A percentile compares a stretch with the other conserved stretches of the same genome.
Conservation (phyloP, 2,113 vertebrate genomes). For the Turdus rufiventris region DNA sequence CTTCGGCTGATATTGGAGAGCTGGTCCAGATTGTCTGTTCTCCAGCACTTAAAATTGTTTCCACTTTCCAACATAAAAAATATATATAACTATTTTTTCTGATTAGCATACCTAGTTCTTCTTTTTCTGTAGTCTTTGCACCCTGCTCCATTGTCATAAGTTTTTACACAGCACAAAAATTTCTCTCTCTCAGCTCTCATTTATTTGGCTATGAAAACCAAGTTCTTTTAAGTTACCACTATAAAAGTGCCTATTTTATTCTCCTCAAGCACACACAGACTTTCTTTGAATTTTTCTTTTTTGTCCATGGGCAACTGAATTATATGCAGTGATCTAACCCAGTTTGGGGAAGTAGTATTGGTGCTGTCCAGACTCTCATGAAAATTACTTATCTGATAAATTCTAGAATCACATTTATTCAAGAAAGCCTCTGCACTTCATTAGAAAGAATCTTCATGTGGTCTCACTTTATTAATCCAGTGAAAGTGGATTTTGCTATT, state of each 20-base stretch:
- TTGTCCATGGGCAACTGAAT: background rate
- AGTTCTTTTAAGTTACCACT: background rate
- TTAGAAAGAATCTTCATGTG: background rate
- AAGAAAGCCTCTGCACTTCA: background rate
- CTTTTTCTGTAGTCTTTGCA: background rate
- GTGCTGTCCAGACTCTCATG: background rate
- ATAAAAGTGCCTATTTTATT: background rate
- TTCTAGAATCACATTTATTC: background rate
- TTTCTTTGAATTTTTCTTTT: background rate
- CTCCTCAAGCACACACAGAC: background rate
- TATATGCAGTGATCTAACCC: background rate
- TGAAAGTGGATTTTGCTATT: background rate
- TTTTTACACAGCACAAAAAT: background rate
- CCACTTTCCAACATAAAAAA: background rate
- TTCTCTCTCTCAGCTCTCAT: background rate
- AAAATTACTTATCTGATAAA: background rate
- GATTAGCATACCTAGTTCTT: background rate
- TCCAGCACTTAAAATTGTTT: background rate
- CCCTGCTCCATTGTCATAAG: rapidly evolving
- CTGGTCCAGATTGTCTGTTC: background rate
- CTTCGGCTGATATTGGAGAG: background rate
- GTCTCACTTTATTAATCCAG: background rate
- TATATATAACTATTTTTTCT: background rate
- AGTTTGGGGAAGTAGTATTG: background rate
- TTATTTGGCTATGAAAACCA: background rate